These are phyloP conservation scores for Paragorgia papillata DNA, from an alignment of 92 coral and sea anemone genomes.

Conservation along the genomic window DNA sequence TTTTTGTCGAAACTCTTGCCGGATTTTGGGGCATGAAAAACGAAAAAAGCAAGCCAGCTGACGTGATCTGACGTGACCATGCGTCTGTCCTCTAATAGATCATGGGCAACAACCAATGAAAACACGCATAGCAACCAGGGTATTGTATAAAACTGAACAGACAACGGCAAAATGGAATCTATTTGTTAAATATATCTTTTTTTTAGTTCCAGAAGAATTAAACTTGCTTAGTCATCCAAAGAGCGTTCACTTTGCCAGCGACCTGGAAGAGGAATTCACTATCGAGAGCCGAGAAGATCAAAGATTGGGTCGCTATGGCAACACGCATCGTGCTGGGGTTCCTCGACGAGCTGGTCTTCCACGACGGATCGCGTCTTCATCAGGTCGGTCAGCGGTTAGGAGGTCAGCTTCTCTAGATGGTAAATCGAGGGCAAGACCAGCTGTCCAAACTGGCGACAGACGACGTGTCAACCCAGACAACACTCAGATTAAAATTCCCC, in stretches of 20 bases:
- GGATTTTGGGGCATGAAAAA: no score
- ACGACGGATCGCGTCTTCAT: conserved; percentile 61
- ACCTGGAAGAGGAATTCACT: conserved; percentile 84
- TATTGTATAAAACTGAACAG: no score
- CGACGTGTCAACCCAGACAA: conserved; percentile 9
- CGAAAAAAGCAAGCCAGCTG: no score
- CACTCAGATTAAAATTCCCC: conserved; percentile 13
- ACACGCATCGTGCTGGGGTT: conserved; percentile 73
- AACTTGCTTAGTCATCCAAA: conserved; percentile 56
- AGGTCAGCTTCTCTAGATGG: conserved; percentile 91
- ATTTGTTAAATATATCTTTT: no score
- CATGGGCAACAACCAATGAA: no score
- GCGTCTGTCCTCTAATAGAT: no score
- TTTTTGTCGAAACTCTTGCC: no score
- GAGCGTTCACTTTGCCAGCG: conserved; percentile 92
- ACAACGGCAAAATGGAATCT: no score
- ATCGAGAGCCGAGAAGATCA: conserved; percentile 77
- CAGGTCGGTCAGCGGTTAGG: conserved; percentile 66
- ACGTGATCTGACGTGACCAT: no score
- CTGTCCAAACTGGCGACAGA: conserved; percentile 46
- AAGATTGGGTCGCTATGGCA: conserved; percentile 46
- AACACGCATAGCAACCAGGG: no score
- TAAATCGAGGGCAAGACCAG: conserved; percentile 69
- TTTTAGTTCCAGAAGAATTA: conserved; percentile 65
- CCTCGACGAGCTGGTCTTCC: conserved; percentile 79